Evolutionary conservation across 2,113 vertebrate genomes (phyloP).

Genomic region (Pristiophorus japonicus): DNA sequence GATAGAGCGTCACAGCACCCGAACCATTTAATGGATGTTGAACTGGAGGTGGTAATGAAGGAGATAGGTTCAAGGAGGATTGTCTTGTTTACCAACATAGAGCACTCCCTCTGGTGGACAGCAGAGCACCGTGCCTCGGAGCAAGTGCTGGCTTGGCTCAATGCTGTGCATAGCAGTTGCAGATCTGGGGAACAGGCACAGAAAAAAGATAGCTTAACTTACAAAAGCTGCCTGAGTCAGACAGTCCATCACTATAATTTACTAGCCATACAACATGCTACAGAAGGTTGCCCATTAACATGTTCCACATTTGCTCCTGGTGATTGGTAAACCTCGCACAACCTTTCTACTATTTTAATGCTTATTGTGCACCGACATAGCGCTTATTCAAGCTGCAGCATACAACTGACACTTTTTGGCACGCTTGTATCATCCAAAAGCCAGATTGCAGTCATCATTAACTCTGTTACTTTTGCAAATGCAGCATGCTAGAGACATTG

Average conservation of each 20-base stretch:
- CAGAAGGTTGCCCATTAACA: not conserved
- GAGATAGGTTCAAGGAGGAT: not conserved
- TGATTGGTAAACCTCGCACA: not conserved
- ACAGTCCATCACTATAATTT: not conserved
- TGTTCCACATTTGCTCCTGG: not conserved
- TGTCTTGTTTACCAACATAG: not conserved
- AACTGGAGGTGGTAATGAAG: not conserved
- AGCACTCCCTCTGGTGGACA: too few species aligned
- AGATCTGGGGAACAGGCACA: not conserved
- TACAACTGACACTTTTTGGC: not conserved
- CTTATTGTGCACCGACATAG: not conserved
- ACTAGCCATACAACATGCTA: not conserved
- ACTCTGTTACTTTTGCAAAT: not conserved
- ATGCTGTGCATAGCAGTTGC: not conserved
- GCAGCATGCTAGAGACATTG: not conserved
- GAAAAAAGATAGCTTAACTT: not conserved
- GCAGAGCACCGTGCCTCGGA: not conserved
- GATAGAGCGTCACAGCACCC: not conserved
- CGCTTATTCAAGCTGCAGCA: not conserved
- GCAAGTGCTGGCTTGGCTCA: not conserved
- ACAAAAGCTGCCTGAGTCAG: not conserved
- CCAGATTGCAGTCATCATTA: not conserved
- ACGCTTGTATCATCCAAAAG: not conserved
- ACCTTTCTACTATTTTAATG: not conserved
- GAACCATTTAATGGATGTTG: not conserved